Conservation (phyloP, 2,113 vertebrate genomes). For the Gnathonemus longibarbis region DNA sequence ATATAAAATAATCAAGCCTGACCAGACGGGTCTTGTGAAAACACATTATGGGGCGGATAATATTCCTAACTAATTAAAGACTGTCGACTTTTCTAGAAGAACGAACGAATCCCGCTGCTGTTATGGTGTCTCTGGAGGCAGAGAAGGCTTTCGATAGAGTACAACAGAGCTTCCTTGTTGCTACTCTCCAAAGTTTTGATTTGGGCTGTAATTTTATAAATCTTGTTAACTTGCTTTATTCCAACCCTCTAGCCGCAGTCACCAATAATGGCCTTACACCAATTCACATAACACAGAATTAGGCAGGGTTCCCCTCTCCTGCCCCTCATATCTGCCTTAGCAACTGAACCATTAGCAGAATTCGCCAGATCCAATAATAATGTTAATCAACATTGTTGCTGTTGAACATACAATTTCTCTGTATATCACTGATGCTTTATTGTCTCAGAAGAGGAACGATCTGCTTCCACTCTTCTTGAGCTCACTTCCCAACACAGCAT, state of each 20-base stretch:
- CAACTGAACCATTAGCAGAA: neutral
- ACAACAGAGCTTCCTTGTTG: neutral
- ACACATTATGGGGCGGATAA: neutral
- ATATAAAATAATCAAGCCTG: neutral
- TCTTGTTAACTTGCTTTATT: neutral
- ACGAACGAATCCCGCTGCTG: neutral
- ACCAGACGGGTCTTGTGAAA: neutral
- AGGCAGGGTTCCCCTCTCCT: neutral
- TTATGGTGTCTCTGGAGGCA: neutral
- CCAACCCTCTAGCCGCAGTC: neutral
- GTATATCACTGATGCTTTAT: neutral
- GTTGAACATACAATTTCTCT: neutral
- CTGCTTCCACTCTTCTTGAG: neutral
- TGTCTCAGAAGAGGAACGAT: neutral
- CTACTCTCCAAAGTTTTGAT: neutral
- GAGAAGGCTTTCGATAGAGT: neutral
- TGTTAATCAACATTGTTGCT: neutral
- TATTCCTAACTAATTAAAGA: neutral
- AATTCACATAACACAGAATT: neutral
- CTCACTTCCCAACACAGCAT: neutral
- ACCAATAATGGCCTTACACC: neutral
- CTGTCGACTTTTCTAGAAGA: neutral
- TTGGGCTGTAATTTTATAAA: neutral
- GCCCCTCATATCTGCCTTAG: neutral
- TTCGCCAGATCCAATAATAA: neutral